phyloP scores from a whole-genome alignment of 92 coral and sea anemone species.

The Porites rus region DNA sequence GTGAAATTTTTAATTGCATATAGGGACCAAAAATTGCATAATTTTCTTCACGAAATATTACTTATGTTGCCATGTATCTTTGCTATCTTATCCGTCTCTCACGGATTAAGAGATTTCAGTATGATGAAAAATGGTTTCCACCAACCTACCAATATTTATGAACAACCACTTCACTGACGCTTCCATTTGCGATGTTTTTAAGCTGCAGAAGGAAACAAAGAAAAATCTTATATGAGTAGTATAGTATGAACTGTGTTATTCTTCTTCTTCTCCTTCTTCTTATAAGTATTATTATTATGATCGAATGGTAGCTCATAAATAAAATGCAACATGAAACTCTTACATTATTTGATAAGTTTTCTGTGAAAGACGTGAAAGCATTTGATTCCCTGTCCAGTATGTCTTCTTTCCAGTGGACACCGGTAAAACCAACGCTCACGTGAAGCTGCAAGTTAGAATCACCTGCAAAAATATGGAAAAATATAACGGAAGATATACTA shows the following conservation, averaged over 20 bases:
- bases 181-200: neutral
- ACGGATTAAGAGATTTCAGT: no score
- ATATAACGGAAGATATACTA: no score
- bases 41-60: no score
- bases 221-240: no score
- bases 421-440: neutral
- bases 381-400: conserved; percentile 19
- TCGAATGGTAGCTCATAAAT: no score
- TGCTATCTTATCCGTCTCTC: no score
- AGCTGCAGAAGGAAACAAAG: neutral
- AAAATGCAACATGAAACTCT: neutral
- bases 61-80: no score
- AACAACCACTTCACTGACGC: neutral
- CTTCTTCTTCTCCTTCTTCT: no score
- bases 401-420: neutral
- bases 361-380: neutral
- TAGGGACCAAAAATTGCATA: neutral
- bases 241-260: no score
- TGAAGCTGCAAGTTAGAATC: conserved; percentile 1
- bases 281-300: no score
- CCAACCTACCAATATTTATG: conserved; percentile 16
- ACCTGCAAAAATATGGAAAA: neutral
- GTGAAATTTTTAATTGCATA: neutral
- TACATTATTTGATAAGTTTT: conserved; percentile 5
- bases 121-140: no score